These are phyloP conservation scores for Morinoia aosen DNA, from an alignment of 2,888 invertebrate genomes.

Conservation along the genomic window DNA sequence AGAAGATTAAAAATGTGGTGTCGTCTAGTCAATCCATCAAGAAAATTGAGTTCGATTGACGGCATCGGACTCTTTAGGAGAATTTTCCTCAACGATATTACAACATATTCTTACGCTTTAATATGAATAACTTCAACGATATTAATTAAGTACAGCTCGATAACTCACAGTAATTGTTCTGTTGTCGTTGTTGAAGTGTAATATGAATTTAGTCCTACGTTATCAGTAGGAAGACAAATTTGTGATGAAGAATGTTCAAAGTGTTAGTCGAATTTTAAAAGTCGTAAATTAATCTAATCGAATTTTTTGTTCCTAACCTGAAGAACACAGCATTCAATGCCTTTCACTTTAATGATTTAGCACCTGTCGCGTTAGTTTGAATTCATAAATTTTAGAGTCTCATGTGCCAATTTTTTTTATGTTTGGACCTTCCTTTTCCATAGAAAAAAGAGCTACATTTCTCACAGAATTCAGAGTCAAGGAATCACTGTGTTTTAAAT, in stretches of 20 bases:
- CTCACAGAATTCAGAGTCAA: not conserved
- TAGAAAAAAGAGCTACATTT: not conserved
- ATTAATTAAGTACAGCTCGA: not conserved
- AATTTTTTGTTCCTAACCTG: not conserved
- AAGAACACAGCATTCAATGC: not conserved
- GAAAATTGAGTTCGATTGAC: conserved; percentile 31
- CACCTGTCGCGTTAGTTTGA: not conserved
- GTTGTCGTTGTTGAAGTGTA: no score
- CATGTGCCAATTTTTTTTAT: not conserved
- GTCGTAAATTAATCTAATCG: not conserved
- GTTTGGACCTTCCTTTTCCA: not conserved
- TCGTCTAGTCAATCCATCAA: conserved; percentile 1
- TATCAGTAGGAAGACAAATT: not conserved
- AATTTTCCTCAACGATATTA: not conserved
- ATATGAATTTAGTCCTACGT: not conserved
- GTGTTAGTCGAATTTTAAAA: not conserved
- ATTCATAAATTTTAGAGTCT: not conserved
- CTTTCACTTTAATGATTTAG: not conserved
- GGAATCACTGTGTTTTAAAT: no score
- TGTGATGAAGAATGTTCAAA: not conserved
- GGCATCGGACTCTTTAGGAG: not conserved
- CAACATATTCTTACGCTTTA: no score
- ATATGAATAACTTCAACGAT: not conserved
- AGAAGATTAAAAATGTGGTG: conserved; percentile 16
- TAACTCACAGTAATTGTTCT: not conserved